Conservation (phyloP, 2,797 vertebrate species). For the Galaxias olidus region DNA sequence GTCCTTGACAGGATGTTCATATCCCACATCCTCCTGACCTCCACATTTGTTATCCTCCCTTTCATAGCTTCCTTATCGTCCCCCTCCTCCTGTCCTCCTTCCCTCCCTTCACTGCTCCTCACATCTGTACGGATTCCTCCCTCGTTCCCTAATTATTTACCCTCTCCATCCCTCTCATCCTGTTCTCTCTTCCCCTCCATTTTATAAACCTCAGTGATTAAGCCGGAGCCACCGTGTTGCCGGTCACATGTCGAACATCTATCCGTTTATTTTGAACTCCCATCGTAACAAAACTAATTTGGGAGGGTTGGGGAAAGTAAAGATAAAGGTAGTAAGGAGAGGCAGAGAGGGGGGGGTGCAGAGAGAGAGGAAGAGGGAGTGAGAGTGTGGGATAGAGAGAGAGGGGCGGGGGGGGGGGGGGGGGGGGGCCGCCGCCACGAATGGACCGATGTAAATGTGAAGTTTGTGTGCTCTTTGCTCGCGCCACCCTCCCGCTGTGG, state of each 20-base stretch:
- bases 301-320: background rate
- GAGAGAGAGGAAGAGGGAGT: too few species aligned
- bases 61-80: background rate
- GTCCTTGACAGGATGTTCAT: too few species aligned
- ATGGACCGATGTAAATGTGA: slow-evolving; percentile 4
- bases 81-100: background rate
- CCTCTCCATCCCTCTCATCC: background rate
- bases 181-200: background rate
- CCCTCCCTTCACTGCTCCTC: background rate
- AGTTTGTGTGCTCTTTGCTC: background rate
- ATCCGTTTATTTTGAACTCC: background rate
- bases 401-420: too few species aligned
- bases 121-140: background rate
- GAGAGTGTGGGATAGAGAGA: too few species aligned
- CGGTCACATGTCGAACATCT: slow-evolving; percentile 6
- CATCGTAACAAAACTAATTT: slow-evolving; percentile 1
- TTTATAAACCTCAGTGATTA: slow-evolving; percentile 3
- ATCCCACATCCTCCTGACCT: too few species aligned
- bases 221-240: background rate
- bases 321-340: too few species aligned
- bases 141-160: background rate
- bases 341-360: too few species aligned
- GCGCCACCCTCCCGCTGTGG: background rate
- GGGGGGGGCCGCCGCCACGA: too few species aligned
- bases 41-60: background rate